These are phyloP conservation scores for Rhopalosiphum maidis DNA, from an alignment of 1,140 invertebrate genomes.

Conservation along the genomic window DNA sequence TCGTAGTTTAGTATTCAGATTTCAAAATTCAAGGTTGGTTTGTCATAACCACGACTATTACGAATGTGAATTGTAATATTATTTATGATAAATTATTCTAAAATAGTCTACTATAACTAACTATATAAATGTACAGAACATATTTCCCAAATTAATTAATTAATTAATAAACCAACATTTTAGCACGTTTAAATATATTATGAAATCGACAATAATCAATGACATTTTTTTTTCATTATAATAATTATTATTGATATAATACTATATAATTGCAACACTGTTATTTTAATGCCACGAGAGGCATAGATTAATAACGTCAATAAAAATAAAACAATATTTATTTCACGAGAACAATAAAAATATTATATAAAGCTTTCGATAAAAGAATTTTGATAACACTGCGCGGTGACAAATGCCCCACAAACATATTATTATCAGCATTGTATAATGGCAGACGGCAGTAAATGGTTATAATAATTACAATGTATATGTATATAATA, in stretches of 20 bases:
- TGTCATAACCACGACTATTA: too few species aligned
- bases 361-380: not conserved
- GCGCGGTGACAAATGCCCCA: not conserved
- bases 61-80: not conserved
- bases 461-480: too few species aligned
- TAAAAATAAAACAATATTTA: conserved; percentile 9
- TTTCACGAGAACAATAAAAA: not conserved
- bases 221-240: not conserved
- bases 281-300: not conserved
- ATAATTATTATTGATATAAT: not conserved
- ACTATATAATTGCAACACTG: not conserved
- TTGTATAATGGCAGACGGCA: too few species aligned
- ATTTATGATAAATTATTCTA: too few species aligned
- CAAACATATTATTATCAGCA: not conserved
- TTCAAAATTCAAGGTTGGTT: too few species aligned
- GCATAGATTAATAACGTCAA: not conserved
- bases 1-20: not conserved
- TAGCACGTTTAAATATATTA: not conserved
- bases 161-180: too few species aligned
- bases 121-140: too few species aligned
- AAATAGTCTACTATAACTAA: too few species aligned
- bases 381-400: not conserved
- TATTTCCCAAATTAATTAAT: too few species aligned
- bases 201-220: not conserved
- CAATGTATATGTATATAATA: too few species aligned